Conservation (phyloP, 1,140 invertebrate species). For the Apis mellifera region DNA sequence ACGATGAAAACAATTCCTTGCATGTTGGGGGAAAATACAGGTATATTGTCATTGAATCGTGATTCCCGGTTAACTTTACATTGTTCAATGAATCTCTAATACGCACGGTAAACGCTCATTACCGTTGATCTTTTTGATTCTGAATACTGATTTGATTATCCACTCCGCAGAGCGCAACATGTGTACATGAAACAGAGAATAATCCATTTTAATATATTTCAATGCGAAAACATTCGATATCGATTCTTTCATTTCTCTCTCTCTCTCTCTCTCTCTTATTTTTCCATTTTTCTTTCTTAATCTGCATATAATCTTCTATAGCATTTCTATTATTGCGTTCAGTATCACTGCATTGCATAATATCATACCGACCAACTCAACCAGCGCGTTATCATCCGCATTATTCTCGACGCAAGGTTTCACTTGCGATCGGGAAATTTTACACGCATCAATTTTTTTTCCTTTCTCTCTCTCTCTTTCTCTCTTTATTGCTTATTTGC, state of each 20-base stretch:
- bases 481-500: background rate
- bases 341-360: slow-evolving; percentile 66
- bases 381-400: slow-evolving; percentile 12
- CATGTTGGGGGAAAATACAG: background rate
- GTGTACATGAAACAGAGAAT: slow-evolving; percentile 60
- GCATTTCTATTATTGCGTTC: slow-evolving; percentile 66
- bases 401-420: slow-evolving; percentile 26
- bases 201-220: slow-evolving; percentile 56
- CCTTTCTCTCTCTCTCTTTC: background rate
- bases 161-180: slow-evolving; percentile 42
- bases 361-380: slow-evolving; percentile 28
- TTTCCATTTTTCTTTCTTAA: background rate
- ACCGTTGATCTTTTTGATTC: slow-evolving; percentile 61
- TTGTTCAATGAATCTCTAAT: slow-evolving; percentile 32
- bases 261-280: background rate
- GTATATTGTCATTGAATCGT: slow-evolving; percentile 19
- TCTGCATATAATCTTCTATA: slow-evolving; percentile 57
- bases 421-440: background rate
- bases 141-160: slow-evolving; percentile 66
- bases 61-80: slow-evolving; percentile 44
- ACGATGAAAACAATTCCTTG: slow-evolving; percentile 45
- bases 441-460: background rate
- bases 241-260: slow-evolving; percentile 14
- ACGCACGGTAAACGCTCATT: slow-evolving; percentile 15
- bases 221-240: slow-evolving; percentile 52